Evolutionary conservation across 2,113 vertebrate species (phyloP), one percentile per base, ranked within the genome.

Genomic region (Periophthalmodon schlosseri): DNA sequence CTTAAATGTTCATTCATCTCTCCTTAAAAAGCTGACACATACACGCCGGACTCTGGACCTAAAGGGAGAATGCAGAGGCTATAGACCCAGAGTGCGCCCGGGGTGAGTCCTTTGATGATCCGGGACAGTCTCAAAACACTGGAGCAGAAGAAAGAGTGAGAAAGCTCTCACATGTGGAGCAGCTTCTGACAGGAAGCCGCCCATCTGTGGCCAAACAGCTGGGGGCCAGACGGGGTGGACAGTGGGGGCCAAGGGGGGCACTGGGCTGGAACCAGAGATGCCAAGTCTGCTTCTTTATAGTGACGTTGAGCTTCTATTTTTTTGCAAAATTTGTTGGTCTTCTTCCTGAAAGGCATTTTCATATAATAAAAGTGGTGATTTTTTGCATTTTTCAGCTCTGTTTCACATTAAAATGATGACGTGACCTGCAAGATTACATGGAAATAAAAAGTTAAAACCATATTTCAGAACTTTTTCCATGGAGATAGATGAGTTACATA

Each of bases 181-280:
- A 86, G 74, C 65, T 68, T 81, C 80, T 80, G 81, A 86, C 84
- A 87, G 89, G 87, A 90, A 86, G 81, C 68, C 77, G 75, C 75
- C 82, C 84, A 85, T 87, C 79, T 86, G 82, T 80, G 88, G 81
- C 72, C 77, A 84, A 86, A 84, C 84, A 89, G 87, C 88, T 88
- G 85, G 82, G 71, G 84, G 85, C 81, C 84, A 83, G 75, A 74
- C 84, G 72, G 76, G 77, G 54, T 69, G 74, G 82, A 86, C 83
- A 81, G 75, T 80, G 79, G 80, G 87, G 83, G 68, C 15, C 5
- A 1, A 28, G 1, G 49, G 69, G 69, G 69, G 80, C 81, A 75
- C 33, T 23, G 71, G 79, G 72, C 60, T 82, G 87, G 90, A 89
- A 89, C 76, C 39, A 10, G 39, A 7, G 7, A 44, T 10, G 39